Evolutionary conservation across 2,888 invertebrate species (phyloP).

Genomic region (Tanytarsus gracilentus): DNA sequence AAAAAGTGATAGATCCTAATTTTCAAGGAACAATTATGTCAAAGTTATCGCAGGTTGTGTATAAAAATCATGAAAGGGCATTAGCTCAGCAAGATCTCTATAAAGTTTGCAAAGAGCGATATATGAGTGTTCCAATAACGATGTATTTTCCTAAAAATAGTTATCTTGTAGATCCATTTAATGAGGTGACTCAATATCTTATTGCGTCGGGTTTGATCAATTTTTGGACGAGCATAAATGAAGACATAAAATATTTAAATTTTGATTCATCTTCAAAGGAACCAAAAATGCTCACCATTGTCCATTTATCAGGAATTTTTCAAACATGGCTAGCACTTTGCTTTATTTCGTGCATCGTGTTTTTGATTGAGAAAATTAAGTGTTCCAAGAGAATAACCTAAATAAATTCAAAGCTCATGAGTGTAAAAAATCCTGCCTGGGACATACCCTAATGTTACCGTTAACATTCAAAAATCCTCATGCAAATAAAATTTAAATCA

Average conservation of each 20-base stretch:
- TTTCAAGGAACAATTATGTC: slow-evolving; percentile 1
- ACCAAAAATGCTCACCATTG: not conserved
- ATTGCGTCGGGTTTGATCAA: not conserved
- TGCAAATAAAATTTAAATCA: no score
- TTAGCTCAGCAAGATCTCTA: not conserved
- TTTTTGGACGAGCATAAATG: not conserved
- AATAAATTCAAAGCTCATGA: no score
- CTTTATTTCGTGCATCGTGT: not conserved
- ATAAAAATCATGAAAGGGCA: not conserved
- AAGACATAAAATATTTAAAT: not conserved
- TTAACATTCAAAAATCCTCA: no score
- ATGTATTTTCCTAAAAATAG: slow-evolving; percentile 9
- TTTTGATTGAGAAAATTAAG: not conserved
- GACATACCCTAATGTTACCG: no score
- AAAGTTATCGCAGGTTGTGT: not conserved
- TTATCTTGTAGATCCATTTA: not conserved
- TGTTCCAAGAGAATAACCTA: no score
- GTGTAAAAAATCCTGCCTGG: no score
- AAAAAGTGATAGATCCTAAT: not conserved
- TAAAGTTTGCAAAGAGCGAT: not conserved
- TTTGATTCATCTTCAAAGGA: not conserved
- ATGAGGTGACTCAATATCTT: not conserved
- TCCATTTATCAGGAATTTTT: not conserved
- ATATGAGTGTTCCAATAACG: not conserved
- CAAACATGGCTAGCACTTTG: not conserved